Evolutionary conservation across 2,113 vertebrate species (phyloP).

Genomic region (Halichoerus grypus): DNA sequence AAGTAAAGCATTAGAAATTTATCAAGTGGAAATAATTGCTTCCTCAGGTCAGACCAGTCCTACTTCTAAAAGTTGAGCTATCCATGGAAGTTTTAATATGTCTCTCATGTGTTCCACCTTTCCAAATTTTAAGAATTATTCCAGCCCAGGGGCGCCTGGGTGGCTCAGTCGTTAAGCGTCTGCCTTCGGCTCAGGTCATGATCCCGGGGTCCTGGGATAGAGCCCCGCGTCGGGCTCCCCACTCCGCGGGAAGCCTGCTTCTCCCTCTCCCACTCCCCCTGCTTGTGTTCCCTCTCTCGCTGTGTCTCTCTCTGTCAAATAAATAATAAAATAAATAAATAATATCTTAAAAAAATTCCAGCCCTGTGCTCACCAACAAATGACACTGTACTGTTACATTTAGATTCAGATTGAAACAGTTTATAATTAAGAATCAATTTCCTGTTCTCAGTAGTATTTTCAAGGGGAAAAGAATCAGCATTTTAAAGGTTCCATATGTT

Average conservation of each 20-base stretch:
- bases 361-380: background rate
- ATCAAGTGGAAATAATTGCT: background rate
- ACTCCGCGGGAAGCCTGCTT: too few relatives aligned
- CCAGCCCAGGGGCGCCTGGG: background rate
- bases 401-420: background rate
- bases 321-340: too few relatives aligned
- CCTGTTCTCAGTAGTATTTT: background rate
- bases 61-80: background rate
- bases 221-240: too few relatives aligned
- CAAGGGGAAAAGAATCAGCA: background rate
- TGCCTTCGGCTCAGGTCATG: too few relatives aligned
- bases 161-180: too few relatives aligned
- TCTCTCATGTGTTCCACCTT: background rate
- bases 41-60: background rate
- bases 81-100: background rate
- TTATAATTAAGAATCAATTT: slow-evolving; percentile 14
- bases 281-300: too few relatives aligned
- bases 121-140: slow-evolving; percentile 22
- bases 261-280: too few relatives aligned
- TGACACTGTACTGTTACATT: background rate
- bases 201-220: too few relatives aligned
- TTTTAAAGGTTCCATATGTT: background rate
- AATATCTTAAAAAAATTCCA: background rate
- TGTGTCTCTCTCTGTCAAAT: too few relatives aligned
- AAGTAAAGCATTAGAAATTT: background rate